Conservation (phyloP, 2,888 invertebrate species). For the Orthonevra nobilis region DNA sequence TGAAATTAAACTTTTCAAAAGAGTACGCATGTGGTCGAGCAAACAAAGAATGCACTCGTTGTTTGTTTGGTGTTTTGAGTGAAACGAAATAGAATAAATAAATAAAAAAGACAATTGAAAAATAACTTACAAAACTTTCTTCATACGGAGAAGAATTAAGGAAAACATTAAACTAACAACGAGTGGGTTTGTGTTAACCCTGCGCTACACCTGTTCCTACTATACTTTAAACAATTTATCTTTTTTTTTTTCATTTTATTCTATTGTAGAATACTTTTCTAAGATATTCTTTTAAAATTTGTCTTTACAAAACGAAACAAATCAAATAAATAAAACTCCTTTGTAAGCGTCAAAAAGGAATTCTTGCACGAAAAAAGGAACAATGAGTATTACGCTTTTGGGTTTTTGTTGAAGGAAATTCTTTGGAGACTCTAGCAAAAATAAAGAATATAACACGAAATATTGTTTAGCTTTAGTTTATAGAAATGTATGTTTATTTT, state of each 20-base stretch:
- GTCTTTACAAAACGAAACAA: no score
- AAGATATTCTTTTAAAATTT: conserved; percentile 9
- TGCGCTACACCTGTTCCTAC: conserved; percentile 52
- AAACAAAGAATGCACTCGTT: not conserved
- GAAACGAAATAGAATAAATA: conserved; percentile 4
- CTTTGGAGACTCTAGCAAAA: no score
- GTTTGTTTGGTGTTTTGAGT: conserved; percentile 1
- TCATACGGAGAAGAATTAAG: conserved; percentile 18
- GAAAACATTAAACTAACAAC: conserved; percentile 4
- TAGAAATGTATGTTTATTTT: conserved; percentile 18
- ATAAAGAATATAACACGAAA: conserved; percentile 35
- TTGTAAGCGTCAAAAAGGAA: conserved; percentile 4
- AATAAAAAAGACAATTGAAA: not conserved
- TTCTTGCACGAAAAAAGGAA: conserved; percentile 9
- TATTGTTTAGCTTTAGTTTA: conserved; percentile 47
- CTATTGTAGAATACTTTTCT: conserved; percentile 7
- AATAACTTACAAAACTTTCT: conserved; percentile 18
- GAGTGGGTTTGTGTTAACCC: conserved; percentile 19
- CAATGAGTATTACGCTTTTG: conserved; percentile 37
- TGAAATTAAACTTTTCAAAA: conserved; percentile 9
- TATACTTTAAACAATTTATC: conserved; percentile 38
- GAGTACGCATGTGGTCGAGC: conserved; percentile 13
- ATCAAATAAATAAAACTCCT: no score
- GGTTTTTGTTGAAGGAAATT: no score
- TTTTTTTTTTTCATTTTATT: conserved; percentile 24